A percentile compares a stretch with the other conserved stretches of the same genome.
Evolutionary conservation across 2,797 vertebrate genomes (phyloP).

Genomic region (Gallinago nigripennis): DNA sequence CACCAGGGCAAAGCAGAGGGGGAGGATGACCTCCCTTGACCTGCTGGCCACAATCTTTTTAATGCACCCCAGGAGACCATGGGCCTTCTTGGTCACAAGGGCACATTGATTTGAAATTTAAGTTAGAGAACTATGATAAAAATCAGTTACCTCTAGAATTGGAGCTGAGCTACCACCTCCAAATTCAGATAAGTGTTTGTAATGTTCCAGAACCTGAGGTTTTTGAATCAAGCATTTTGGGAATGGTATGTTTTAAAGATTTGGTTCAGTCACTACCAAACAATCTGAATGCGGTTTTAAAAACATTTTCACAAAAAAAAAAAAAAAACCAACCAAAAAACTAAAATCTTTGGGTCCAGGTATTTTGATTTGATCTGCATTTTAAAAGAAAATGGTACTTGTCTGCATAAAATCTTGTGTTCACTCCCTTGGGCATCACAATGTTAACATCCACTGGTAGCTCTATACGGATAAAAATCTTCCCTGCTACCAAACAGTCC

Average conservation of each 20-base stretch:
- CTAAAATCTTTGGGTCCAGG: not conserved
- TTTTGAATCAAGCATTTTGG: not conserved
- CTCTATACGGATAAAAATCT: not conserved
- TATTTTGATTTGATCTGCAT: not conserved
- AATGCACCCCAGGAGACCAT: not conserved
- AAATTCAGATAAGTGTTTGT: not conserved
- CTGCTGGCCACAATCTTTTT: not conserved
- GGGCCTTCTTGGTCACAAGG: not conserved
- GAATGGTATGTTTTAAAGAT: not conserved
- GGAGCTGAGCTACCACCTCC: fast-evolving
- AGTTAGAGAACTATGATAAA: not conserved
- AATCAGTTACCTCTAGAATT: not conserved
- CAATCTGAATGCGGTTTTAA: not conserved
- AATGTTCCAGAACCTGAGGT: not conserved
- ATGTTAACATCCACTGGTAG: not conserved
- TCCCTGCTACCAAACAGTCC: not conserved
- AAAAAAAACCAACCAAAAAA: not conserved
- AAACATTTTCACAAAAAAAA: not conserved
- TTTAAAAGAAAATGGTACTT: not conserved
- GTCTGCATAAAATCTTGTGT: not conserved
- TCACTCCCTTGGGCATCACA: not conserved
- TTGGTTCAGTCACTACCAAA: not conserved
- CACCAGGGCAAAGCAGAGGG: not conserved
- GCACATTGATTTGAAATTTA: not conserved
- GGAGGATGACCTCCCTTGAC: not conserved